Base-by-base conservation (phyloP, 2,888 invertebrate species). In the Mythimna impura region DNA sequence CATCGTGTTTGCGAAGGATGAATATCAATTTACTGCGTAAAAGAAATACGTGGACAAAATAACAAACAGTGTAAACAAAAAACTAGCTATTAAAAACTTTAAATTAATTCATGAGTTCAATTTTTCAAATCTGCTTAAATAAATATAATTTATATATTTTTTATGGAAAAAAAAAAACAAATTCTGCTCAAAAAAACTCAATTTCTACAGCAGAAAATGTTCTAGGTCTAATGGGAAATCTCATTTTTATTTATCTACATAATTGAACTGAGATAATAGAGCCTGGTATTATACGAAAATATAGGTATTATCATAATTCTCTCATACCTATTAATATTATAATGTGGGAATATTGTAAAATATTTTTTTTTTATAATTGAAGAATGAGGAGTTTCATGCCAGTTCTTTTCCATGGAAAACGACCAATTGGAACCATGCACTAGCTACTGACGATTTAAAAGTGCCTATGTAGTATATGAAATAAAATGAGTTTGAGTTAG, bases 11-110 rank as follows among this genome's bases (percentile, higher is more conserved):
- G 50, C 69, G 40, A 36, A 20, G 22, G 30, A 7, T 50, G 78
- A 78, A 69, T 78, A 75, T 57, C 36, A 78, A 75, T 64, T 77
- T n/a, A 47, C 1, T 34, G 9, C 47, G 36, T 66, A 58, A 63
- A 74, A 64, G 75, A 57, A 61, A 69, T 65, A 57, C 61, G 64
- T 70, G 64, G 5, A 8, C 30, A 43, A 64, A 80, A 63, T 71
- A 12, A 22, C 57, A n/a, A 63, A 57, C 22, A 17, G 7, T 57
- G 43, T 25, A 43, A 62, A 64, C 6, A 52, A 40, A n/a, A 54
- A 63, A 66, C 12, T 34, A 74, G 12, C 20, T 30, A 60, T 22
- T 55, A 58, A 64, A 66, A 78, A 20, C n/a, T 25, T 54, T 0
- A 17, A 54, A 66, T 50, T 8, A 50, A 36, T 47, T 40, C 73